These are phyloP conservation scores for Camponotus pennsylvanicus DNA, from an alignment of 1,140 invertebrate species.

Conservation along the genomic window DNA sequence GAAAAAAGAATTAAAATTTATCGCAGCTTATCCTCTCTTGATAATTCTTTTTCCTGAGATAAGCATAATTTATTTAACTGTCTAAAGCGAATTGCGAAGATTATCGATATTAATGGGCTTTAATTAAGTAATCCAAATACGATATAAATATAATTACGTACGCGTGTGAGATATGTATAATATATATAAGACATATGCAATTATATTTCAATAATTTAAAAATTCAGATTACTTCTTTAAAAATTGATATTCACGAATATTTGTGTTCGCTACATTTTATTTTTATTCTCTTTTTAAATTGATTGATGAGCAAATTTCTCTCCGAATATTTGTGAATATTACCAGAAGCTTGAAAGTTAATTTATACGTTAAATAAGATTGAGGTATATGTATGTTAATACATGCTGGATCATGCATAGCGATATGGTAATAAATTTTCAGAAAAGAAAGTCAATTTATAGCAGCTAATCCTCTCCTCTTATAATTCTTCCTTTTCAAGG, in stretches of 20 bases:
- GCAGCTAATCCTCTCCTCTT: background rate
- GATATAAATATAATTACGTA: background rate
- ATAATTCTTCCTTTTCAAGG: background rate
- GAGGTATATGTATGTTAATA: background rate
- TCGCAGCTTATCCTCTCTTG: slow-evolving; percentile 11
- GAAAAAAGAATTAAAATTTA: slow-evolving; percentile 41
- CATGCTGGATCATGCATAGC: background rate
- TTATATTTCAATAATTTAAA: background rate
- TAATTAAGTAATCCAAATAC: slow-evolving; percentile 11
- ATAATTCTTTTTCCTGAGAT: background rate
- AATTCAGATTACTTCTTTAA: background rate
- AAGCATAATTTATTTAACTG: slow-evolving; percentile 36
- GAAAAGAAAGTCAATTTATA: slow-evolving; percentile 22
- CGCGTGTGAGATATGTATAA: too few relatives aligned
- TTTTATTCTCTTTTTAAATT: slow-evolving; percentile 22
- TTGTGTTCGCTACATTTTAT: background rate
- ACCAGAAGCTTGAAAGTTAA: slow-evolving; percentile 76
- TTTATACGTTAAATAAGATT: slow-evolving; percentile 18
- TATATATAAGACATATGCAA: background rate
- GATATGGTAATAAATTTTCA: slow-evolving; percentile 9
- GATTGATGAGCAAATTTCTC: slow-evolving; percentile 67
- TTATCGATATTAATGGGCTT: slow-evolving; percentile 35
- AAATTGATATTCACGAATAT: background rate
- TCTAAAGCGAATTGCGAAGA: background rate
- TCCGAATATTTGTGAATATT: slow-evolving; percentile 59